phyloP scores from a whole-genome alignment of 2,113 vertebrate species.

The Ophthalmolycus amberensis region DNA sequence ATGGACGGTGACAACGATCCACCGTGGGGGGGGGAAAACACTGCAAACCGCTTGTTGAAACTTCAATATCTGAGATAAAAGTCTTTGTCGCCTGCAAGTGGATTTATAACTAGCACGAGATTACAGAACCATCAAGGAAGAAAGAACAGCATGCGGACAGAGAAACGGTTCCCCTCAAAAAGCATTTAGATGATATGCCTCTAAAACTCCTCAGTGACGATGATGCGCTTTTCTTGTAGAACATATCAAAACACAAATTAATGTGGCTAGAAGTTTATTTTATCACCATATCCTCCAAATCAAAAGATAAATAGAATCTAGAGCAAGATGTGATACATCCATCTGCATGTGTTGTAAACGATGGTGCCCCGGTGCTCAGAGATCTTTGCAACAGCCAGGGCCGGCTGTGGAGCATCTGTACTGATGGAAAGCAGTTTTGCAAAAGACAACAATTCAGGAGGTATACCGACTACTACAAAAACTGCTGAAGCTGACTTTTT shows the following conservation, averaged over 20 bases:
- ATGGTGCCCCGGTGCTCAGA: slow-evolving; percentile 7
- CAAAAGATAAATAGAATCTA: not conserved
- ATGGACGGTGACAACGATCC: slow-evolving; percentile 44
- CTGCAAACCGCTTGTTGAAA: slow-evolving; percentile 7
- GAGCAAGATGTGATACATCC: slow-evolving; percentile 6
- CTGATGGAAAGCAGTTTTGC: slow-evolving; percentile 40
- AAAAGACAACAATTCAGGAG: slow-evolving; percentile 28
- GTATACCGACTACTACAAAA: slow-evolving; percentile 30
- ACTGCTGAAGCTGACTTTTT: slow-evolving; percentile 42
- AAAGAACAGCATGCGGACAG: not conserved
- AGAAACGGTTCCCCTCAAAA: not conserved
- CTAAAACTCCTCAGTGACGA: not conserved
- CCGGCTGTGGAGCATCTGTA: slow-evolving; percentile 60
- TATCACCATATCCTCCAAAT: not conserved
- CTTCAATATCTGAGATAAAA: slow-evolving; percentile 39
- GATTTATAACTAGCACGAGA: slow-evolving; percentile 37
- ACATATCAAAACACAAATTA: not conserved
- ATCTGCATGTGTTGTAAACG: slow-evolving; percentile 26
- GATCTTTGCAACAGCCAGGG: slow-evolving; percentile 21
- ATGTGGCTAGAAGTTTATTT: not conserved
- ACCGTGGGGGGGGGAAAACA: slow-evolving; percentile 26
- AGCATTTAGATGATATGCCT: not conserved
- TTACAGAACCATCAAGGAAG: slow-evolving; percentile 5
- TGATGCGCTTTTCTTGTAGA: not conserved
- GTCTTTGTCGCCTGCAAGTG: slow-evolving; percentile 22